phyloP scores from a whole-genome alignment of 2,888 invertebrate genomes.

The Microctonus hyperodae region DNA sequence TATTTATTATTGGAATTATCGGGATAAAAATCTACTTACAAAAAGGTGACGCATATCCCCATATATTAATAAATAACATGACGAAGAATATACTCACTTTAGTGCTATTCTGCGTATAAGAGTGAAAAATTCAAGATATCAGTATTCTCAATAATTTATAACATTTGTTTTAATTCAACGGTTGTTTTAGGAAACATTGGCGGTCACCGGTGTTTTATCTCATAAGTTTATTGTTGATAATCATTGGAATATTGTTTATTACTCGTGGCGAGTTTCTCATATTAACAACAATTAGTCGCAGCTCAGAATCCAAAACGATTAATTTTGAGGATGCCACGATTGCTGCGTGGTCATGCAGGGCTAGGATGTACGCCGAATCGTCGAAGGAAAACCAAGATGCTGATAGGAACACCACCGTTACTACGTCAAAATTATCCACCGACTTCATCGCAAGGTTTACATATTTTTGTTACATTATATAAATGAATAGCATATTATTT shows the following conservation, averaged over 20 bases:
- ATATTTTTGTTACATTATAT: too few relatives aligned
- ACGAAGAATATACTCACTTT: too few relatives aligned
- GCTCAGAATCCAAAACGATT: constrained; percentile 7
- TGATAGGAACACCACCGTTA: constrained; percentile 46
- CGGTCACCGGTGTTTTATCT: constrained; percentile 35
- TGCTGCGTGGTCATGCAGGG: constrained; percentile 51
- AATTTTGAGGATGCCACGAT: constrained; percentile 47
- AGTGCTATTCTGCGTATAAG: too few relatives aligned
- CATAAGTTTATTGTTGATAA: constrained; percentile 39
- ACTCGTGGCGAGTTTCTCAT: constrained; percentile 44
- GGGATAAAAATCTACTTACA: too few relatives aligned
- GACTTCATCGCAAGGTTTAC: constrained; percentile 38
- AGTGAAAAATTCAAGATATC: too few relatives aligned
- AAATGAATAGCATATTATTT: too few relatives aligned
- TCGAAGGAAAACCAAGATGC: constrained; percentile 53
- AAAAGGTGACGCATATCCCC: too few relatives aligned
- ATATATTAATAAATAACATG: too few relatives aligned
- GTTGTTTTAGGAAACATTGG: constrained; percentile 7
- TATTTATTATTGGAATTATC: constrained; percentile 25
- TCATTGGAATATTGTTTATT: constrained; percentile 42
- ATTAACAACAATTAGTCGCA: constrained; percentile 26
- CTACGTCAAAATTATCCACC: constrained; percentile 39
- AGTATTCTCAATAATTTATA: too few relatives aligned
- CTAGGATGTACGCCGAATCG: constrained; percentile 54
- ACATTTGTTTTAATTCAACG: background rate